Base-by-base conservation (phyloP, 2,113 vertebrate genomes). In the Ibidorhyncha struthersii region DNA sequence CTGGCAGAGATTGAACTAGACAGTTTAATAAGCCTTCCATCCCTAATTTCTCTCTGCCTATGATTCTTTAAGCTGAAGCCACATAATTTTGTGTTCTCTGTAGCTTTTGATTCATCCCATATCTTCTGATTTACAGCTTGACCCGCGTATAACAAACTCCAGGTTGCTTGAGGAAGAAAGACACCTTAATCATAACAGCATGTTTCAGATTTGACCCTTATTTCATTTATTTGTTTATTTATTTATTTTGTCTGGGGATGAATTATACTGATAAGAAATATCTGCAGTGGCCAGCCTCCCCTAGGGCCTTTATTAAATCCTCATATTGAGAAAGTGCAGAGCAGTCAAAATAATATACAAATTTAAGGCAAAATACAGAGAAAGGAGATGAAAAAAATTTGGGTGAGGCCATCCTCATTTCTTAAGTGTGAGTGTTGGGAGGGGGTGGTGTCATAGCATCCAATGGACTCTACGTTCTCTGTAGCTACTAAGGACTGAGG, bases 21-120 rank as follows among this genome's bases (percentile, higher is more conserved):
- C 91, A 85, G 56, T 91, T 89, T 90, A 91, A 93, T 94, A 91
- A 86, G 6, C 3, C 49, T 89, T 96, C 86, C 61, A 86, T 89
- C 47, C 61, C 61, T 93, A 95, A 95, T 90, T 96, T 94, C 49
- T 87, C 40, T 79, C 52, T 93, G 53, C 5, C 50, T 87, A 9
- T 66, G 85, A 73, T 80, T 94, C 49, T 89, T 95, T 82, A 89
- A 76, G 58, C 12, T 82, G 52, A 76, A 96, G 52, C 53, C 52
- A 85, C 70, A 29, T 85, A 65, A 85, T 85, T 89, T 89, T 79
- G 61, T 80, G 38, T 87, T 61, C 40, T 82, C 25, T 65, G 14
- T 58, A 66, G 66, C 20, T 93, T 93, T 87, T 72, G 61, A 74
- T n/a, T 91, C 49, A 84, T 76, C 50, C 52, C 72, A 0, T 82